Evolutionary conservation across 2,797 vertebrate species (phyloP).

Genomic region (Sebastes cheni): DNA sequence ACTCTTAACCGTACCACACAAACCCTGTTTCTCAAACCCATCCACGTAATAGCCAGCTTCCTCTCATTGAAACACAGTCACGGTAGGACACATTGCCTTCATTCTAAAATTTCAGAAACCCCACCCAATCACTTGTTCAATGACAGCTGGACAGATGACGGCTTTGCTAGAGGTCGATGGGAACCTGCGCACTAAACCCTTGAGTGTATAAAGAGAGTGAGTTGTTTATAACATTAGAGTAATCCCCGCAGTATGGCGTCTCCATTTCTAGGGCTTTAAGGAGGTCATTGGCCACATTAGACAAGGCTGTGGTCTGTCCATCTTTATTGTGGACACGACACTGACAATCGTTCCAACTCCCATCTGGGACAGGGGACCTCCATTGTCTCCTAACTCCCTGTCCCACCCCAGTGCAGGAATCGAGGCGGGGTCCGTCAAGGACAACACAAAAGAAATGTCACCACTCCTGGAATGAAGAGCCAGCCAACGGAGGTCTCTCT

Average conservation of each 20-base stretch:
- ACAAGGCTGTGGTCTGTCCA: constrained; percentile 61
- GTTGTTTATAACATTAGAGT: neutral
- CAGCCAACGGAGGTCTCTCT: constrained; percentile 71
- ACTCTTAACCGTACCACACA: neutral
- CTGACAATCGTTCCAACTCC: constrained; percentile 73
- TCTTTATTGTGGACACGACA: constrained; percentile 70
- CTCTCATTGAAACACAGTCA: neutral
- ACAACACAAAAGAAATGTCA: constrained; percentile 79
- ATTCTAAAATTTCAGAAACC: neutral
- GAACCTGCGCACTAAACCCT: neutral
- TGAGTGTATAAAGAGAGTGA: constrained; percentile 8
- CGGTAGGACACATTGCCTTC: neutral
- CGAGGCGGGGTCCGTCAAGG: constrained; percentile 61
- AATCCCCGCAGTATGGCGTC: constrained; percentile 16
- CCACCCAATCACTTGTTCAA: neutral
- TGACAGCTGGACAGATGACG: constrained; percentile 10
- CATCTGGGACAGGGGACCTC: constrained; percentile 70
- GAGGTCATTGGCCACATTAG: constrained; percentile 54
- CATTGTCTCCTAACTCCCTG: constrained; percentile 70
- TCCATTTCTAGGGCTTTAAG: constrained; percentile 24
- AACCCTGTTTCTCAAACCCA: neutral
- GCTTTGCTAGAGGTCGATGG: neutral
- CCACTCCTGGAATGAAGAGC: constrained; percentile 70
- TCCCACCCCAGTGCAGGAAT: constrained; percentile 51
- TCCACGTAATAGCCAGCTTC: neutral